These are phyloP conservation scores for Nezara viridula DNA, from an alignment of 2,888 invertebrate genomes.

Conservation along the genomic window DNA sequence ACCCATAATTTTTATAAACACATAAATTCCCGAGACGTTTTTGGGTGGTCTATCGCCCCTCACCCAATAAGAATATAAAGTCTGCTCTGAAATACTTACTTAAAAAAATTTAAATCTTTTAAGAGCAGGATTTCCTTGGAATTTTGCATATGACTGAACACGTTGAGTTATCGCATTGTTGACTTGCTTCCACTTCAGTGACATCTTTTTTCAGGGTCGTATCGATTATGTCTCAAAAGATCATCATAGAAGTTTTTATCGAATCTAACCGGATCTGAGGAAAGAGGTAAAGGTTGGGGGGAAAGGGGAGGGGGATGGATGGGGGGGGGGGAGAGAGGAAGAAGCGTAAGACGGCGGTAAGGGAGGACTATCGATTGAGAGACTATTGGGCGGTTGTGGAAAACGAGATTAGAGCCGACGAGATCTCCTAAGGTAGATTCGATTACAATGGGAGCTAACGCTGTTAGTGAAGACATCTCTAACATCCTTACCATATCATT, in stretches of 20 bases:
- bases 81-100: too few species aligned
- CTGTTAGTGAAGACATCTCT: slow-evolving; percentile 43
- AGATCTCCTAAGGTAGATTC: slow-evolving; percentile 54
- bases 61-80: too few species aligned
- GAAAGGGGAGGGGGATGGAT: too few species aligned
- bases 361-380: slow-evolving; percentile 19
- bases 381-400: slow-evolving; percentile 63
- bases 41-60: too few species aligned
- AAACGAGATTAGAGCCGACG: slow-evolving; percentile 62
- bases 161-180: neutral
- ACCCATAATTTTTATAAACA: too few species aligned
- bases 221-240: neutral
- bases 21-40: too few species aligned
- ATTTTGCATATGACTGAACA: neutral
- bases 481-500: slow-evolving; percentile 58
- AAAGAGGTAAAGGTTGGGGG: neutral
- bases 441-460: slow-evolving; percentile 45
- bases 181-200: neutral
- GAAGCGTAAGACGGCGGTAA: slow-evolving; percentile 31
- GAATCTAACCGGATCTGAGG: neutral
- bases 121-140: too few species aligned
- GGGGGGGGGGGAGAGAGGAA: neutral
- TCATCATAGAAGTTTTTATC: slow-evolving; percentile 1
- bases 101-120: too few species aligned
- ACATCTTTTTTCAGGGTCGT: neutral